Conservation (phyloP, 2,888 invertebrate species). For the Plebejus melissa region DNA sequence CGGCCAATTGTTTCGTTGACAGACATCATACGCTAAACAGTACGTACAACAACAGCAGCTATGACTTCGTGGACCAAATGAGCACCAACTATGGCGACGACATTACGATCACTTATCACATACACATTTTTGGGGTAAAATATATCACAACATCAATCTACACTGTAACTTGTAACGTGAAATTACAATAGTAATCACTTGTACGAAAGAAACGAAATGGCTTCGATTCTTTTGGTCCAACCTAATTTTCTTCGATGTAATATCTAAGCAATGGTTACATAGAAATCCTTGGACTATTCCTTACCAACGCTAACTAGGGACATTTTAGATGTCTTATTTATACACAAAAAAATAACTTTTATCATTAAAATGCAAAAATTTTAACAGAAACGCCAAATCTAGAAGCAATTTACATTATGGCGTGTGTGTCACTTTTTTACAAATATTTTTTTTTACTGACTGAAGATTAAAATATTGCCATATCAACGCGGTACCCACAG, state of each 20-base stretch:
- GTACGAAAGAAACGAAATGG: constrained; percentile 66
- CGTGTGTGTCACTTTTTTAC: constrained; percentile 76
- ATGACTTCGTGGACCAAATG: constrained; percentile 62
- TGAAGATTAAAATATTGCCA: constrained; percentile 46
- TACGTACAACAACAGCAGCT: constrained; percentile 63
- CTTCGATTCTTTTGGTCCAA: constrained; percentile 72
- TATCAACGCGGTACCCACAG: constrained; percentile 28
- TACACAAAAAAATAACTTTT: constrained; percentile 54
- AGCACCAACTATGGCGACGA: constrained; percentile 69
- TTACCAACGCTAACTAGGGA: constrained; percentile 70
- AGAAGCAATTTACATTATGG: constrained; percentile 78
- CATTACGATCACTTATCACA: constrained; percentile 49
- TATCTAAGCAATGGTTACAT: constrained; percentile 43
- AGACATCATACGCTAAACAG: constrained; percentile 61
- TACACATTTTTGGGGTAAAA: constrained; percentile 41
- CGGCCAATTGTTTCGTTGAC: constrained; percentile 51
- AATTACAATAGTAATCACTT: constrained; percentile 47
- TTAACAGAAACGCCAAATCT: constrained; percentile 74
- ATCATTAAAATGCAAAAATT: constrained; percentile 65
- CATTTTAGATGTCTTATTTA: constrained; percentile 69
- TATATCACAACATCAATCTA: constrained; percentile 26
- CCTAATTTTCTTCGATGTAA: constrained; percentile 58
- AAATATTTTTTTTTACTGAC: constrained; percentile 52
- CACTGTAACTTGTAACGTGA: constrained; percentile 40
- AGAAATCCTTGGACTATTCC: constrained; percentile 45